These are phyloP conservation scores for Magallana angulata DNA, from an alignment of 1,140 invertebrate species.

Conservation along the genomic window DNA sequence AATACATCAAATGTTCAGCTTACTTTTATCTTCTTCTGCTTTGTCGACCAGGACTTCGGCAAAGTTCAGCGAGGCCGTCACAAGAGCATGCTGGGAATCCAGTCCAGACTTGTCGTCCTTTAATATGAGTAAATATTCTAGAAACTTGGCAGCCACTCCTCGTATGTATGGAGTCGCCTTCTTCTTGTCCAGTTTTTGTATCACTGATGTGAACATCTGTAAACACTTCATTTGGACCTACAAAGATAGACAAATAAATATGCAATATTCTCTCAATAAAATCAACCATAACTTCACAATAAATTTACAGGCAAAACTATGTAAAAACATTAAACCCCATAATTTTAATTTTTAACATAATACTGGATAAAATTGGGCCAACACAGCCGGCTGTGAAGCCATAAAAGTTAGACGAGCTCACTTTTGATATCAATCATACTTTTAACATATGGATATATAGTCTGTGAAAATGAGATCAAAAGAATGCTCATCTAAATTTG, in stretches of 20 bases:
- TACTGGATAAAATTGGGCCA: no score
- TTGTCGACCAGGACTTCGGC: conserved; percentile 86
- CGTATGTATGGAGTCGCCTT: conserved; percentile 90
- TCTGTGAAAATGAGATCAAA: no score
- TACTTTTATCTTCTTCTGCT: conserved; percentile 85
- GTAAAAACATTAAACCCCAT: no score
- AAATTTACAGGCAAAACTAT: no score
- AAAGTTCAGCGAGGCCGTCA: conserved; percentile 82
- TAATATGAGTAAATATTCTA: conserved; percentile 72
- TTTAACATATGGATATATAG: no score
- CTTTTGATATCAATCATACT: no score
- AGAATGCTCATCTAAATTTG: no score
- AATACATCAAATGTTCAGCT: conserved; percentile 32
- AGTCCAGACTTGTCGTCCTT: conserved; percentile 47
- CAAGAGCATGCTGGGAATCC: conserved; percentile 74
- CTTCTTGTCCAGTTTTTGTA: conserved; percentile 85
- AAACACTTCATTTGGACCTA: conserved; percentile 89
- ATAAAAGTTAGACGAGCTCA: no score
- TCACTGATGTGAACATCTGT: conserved; percentile 88
- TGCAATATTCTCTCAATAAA: neutral
- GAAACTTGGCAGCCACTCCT: conserved; percentile 84
- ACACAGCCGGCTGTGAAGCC: no score
- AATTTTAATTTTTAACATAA: no score
- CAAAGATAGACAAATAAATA: conserved; percentile 49
- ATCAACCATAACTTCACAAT: no score